A percentile compares a stretch with the other conserved stretches of the same genome.
phyloP scores from a whole-genome alignment of 2,888 invertebrate genomes.

The Calameuta idolon region DNA sequence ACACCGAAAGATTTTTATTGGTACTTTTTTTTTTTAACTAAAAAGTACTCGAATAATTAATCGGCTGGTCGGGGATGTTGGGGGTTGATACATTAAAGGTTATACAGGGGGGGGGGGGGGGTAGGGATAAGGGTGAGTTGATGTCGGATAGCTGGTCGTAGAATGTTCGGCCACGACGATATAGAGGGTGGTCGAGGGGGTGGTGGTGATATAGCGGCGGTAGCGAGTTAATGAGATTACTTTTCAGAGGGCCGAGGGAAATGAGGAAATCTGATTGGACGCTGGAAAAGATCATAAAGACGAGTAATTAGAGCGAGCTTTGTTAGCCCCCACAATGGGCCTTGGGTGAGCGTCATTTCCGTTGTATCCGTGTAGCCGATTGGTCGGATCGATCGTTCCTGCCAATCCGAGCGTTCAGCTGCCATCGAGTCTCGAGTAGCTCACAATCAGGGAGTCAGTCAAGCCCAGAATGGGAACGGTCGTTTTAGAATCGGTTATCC shows the following conservation, averaged over 20 bases:
- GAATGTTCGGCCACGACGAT: slow-evolving; percentile 1
- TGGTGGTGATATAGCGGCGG: slow-evolving; percentile 34
- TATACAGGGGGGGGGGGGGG: background rate
- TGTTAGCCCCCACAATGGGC: slow-evolving; percentile 47
- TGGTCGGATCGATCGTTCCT: slow-evolving; percentile 15
- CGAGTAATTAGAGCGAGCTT: slow-evolving; percentile 60
- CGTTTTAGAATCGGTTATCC: slow-evolving; percentile 18
- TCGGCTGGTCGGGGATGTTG: background rate
- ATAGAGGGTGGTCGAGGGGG: slow-evolving; percentile 21
- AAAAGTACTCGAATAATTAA: background rate
- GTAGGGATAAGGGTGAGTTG: background rate
- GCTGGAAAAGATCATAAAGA: slow-evolving; percentile 61
- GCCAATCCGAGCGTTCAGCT: slow-evolving; percentile 13
- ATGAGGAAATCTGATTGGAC: slow-evolving; percentile 60
- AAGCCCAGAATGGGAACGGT: background rate
- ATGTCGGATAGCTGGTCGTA: slow-evolving; percentile 7
- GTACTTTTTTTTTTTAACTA: background rate
- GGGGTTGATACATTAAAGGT: background rate
- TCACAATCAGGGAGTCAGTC: background rate
- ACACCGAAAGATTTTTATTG: background rate
- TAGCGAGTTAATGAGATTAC: slow-evolving; percentile 58
- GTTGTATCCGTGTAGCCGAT: slow-evolving; percentile 18
- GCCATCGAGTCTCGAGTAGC: slow-evolving; percentile 1
- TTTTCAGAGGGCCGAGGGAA: slow-evolving; percentile 50
- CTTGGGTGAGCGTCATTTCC: slow-evolving; percentile 25